A percentile compares a stretch with the other conserved stretches of the same genome.
phyloP scores from a whole-genome alignment of 2,797 vertebrate species.

The Pagetopsis macropterus region DNA sequence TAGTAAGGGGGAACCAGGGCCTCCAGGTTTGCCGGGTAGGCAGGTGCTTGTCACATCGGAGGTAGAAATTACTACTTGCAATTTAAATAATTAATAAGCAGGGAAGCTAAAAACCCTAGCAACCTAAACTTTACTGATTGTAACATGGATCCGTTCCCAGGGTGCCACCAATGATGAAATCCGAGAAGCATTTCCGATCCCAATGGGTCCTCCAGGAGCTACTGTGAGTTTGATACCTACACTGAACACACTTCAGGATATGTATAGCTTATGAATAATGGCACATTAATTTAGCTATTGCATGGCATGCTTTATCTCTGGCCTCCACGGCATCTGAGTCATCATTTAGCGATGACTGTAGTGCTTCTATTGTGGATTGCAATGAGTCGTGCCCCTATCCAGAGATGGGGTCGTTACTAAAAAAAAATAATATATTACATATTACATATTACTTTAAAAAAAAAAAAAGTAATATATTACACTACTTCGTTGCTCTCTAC shows the following conservation, averaged over 20 bases:
- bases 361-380: conserved; percentile 40
- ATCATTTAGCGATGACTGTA: conserved; percentile 22
- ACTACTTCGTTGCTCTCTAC: too few species aligned
- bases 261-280: conserved; percentile 34
- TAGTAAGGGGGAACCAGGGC: conserved; percentile 79
- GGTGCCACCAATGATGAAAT: conserved; percentile 77
- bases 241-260: conserved; percentile 15
- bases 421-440: too few species aligned
- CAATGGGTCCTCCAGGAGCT: conserved; percentile 84
- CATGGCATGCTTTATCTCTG: conserved; percentile 35
- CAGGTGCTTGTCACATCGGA: conserved; percentile 79
- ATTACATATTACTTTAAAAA: too few species aligned
- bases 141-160: conserved; percentile 56
- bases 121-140: not conserved
- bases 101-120: not conserved
- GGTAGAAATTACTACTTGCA: conserved; percentile 62
- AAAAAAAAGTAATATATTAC: too few species aligned
- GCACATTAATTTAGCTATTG: conserved; percentile 26
- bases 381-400: conserved; percentile 16
- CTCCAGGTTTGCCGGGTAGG: conserved; percentile 82
- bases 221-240: conserved; percentile 68
- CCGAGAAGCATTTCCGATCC: conserved; percentile 79
- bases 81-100: conserved; percentile 1
- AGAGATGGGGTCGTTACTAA: too few species aligned
- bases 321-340: conserved; percentile 27